Evolutionary conservation across 2,888 invertebrate genomes (phyloP), one percentile per base, ranked within the genome.

Genomic region (Norana najaformis): DNA sequence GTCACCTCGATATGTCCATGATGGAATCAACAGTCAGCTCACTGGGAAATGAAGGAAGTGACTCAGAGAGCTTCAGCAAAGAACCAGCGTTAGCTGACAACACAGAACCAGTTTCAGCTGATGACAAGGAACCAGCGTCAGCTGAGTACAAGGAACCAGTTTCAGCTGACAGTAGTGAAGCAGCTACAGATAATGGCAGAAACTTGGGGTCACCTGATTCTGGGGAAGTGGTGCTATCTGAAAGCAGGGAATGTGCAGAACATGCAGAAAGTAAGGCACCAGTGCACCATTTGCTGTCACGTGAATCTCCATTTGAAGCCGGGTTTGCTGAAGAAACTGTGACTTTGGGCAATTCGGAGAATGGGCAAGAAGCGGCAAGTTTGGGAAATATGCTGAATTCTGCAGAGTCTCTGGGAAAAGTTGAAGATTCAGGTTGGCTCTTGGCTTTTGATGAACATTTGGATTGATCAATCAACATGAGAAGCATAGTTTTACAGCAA

Each of bases 1-100:
- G 93, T 89, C 91, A 92, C 34, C 91, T 92, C 69, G 90, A 91
- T 53, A 91, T 91, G 53, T 91, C 90, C 37, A 83, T 91, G 35
- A 47, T 91, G 47, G 90, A 91, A 41, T 39, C 88, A 30, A 82
- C 90, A 90, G 90, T 83, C 88, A 91, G 92, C 35, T 89, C 89
- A 89, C 93, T 93, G 34, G 91, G n/a, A 37, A 35, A 83, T 35
- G 89, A 0, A 3, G 89, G 69, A n/a, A 89, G 89, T 18, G 37
- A 41, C 35, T 0, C 69, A 5, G 53, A 41, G 34, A 69, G 11
- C 4, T 0, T 30, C 35, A 14, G 18, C 23, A 69, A 89, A 37
- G 14, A 34, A 39, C 41, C 47, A 39, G 85, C 3, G 18, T 85
- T 35, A 23, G 30, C 36, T 85, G 16, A 85, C 23, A 36, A 37